phyloP scores from a whole-genome alignment of 2,113 vertebrate species.

The Eptesicus fuscus region DNA sequence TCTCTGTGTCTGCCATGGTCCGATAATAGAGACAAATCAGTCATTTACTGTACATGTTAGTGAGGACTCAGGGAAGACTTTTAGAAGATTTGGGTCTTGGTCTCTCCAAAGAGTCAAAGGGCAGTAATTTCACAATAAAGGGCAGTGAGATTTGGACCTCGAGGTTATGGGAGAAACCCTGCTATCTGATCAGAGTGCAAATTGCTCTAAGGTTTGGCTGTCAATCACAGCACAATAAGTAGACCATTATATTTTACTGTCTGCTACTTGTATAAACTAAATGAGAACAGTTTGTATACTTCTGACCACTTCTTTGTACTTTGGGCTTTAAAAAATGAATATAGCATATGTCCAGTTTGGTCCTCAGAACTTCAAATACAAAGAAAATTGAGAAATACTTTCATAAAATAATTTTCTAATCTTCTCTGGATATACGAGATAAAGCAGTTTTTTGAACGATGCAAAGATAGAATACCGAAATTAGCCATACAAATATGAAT shows the following conservation, averaged over 20 bases:
- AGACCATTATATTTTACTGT: conserved; percentile 57
- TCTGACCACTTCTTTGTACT: conserved; percentile 24
- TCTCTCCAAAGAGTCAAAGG: conserved; percentile 82
- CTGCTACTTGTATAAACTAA: background rate
- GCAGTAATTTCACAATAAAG: conserved; percentile 84
- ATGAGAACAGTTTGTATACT: background rate
- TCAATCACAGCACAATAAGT: conserved; percentile 79
- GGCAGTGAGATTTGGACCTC: conserved; percentile 80
- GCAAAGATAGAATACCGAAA: background rate
- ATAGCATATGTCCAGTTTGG: background rate
- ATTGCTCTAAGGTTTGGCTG: conserved; percentile 82
- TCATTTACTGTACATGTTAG: conserved; percentile 34
- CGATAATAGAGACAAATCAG: conserved; percentile 19
- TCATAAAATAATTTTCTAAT: background rate
- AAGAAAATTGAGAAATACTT: conserved; percentile 3
- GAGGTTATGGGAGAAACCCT: conserved; percentile 82
- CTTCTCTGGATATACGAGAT: background rate
- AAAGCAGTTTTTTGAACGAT: background rate
- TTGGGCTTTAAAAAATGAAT: background rate
- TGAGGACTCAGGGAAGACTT: background rate
- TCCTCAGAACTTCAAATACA: conserved; percentile 8
- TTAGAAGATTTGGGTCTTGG: conserved; percentile 39
- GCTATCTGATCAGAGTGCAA: conserved; percentile 82
- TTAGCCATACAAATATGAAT: background rate
- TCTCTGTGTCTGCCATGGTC: background rate